phyloP scores from a whole-genome alignment of 2,113 vertebrate species.

The Glaucomys volans region DNA sequence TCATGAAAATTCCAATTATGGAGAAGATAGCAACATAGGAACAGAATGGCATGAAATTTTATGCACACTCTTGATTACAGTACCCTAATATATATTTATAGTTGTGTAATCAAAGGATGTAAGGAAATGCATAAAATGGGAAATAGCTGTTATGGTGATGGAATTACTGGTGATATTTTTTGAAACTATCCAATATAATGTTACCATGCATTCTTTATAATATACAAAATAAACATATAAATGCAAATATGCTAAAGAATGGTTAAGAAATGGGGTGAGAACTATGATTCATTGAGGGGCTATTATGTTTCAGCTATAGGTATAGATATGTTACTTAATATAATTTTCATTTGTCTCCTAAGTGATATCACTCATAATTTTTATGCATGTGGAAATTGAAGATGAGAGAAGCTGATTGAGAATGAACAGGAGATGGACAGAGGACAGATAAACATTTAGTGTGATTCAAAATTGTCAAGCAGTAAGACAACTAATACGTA shows the following conservation, averaged over 20 bases:
- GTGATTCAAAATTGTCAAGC: neutral
- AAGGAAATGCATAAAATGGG: neutral
- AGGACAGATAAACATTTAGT: neutral
- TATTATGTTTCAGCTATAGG: slow-evolving; percentile 5
- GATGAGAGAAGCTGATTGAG: neutral
- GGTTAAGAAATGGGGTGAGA: neutral
- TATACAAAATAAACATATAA: neutral
- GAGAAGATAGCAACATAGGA: slow-evolving; percentile 9
- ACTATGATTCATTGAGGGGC: neutral
- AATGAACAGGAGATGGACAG: neutral
- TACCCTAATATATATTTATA: slow-evolving; percentile 31
- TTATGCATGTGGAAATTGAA: neutral
- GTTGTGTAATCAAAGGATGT: neutral
- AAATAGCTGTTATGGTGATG: neutral
- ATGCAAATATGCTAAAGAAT: neutral
- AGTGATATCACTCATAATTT: slow-evolving; percentile 11
- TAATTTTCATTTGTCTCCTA: slow-evolving; percentile 9
- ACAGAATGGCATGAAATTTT: slow-evolving; percentile 53
- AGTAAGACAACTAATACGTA: neutral
- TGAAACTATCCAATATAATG: neutral
- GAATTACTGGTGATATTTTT: slow-evolving; percentile 34
- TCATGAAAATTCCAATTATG: slow-evolving; percentile 64
- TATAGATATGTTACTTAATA: neutral
- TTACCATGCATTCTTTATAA: neutral
- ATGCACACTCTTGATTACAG: slow-evolving; percentile 17